phyloP scores from a whole-genome alignment of 2,797 vertebrate genomes.

The Scolopax bukidnonensis region DNA sequence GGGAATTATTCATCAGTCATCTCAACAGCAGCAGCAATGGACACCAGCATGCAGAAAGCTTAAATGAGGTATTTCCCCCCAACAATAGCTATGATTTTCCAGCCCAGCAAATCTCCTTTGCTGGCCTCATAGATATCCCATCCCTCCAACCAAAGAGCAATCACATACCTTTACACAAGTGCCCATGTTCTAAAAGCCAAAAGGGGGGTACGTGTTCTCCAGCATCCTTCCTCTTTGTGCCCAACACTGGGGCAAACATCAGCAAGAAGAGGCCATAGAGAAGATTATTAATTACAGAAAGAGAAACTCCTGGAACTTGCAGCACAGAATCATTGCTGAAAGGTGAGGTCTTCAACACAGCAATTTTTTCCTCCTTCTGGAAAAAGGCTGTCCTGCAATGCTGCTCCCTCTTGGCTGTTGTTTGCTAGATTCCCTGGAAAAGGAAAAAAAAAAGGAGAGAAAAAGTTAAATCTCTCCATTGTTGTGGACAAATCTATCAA shows the following conservation, averaged over 20 bases:
- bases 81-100: neutral
- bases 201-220: slow-evolving; percentile 85
- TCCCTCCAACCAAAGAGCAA: neutral
- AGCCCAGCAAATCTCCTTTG: slow-evolving; percentile 1
- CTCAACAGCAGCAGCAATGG: neutral
- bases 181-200: slow-evolving; percentile 85
- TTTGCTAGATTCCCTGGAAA: slow-evolving; percentile 15
- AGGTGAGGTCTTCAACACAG: neutral
- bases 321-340: slow-evolving; percentile 18
- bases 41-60: slow-evolving; percentile 33
- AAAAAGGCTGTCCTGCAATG: neutral
- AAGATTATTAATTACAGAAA: slow-evolving; percentile 82
- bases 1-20: slow-evolving; percentile 38
- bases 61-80: neutral
- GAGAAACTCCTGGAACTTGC: slow-evolving; percentile 38
- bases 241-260: slow-evolving; percentile 83
- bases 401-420: neutral
- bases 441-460: neutral
- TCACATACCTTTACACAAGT: slow-evolving; percentile 88
- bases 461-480: neutral
- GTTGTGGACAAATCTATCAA: neutral
- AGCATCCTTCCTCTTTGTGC: slow-evolving; percentile 84
- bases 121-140: neutral
- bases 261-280: slow-evolving; percentile 86
- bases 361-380: neutral